These are phyloP conservation scores for Cabera pusaria DNA, from an alignment of 2,888 invertebrate genomes.

Conservation along the genomic window DNA sequence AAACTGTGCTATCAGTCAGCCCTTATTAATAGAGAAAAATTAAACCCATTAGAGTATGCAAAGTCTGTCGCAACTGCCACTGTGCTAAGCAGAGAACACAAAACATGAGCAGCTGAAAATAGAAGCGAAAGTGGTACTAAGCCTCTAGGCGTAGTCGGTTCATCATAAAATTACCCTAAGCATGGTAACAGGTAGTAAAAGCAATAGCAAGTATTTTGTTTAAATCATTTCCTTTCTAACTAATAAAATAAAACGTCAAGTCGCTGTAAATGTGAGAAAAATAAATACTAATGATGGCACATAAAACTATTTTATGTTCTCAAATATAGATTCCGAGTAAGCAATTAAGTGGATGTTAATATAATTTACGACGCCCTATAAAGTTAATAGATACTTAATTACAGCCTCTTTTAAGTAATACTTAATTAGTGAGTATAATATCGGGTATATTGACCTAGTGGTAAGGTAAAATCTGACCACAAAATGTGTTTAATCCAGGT, in stretches of 20 bases:
- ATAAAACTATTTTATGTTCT: conserved; percentile 33
- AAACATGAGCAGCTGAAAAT: too few relatives aligned
- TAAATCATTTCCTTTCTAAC: conserved; percentile 25
- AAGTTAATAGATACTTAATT: conserved; percentile 31
- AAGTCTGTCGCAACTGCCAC: too few relatives aligned
- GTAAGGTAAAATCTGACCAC: conserved; percentile 9
- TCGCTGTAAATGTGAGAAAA: conserved; percentile 31
- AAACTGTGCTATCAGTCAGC: too few relatives aligned
- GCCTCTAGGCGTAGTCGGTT: too few relatives aligned
- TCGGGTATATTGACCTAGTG: conserved; percentile 8
- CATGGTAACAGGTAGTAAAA: too few relatives aligned
- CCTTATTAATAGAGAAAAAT: too few relatives aligned
- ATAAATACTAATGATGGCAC: conserved; percentile 29
- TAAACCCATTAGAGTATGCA: too few relatives aligned
- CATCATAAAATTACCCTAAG: too few relatives aligned
- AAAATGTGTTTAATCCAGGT: too few relatives aligned
- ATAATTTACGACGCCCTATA: conserved; percentile 32
- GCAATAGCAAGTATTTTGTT: conserved; percentile 14
- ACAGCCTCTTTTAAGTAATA: conserved; percentile 24
- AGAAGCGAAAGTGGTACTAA: too few relatives aligned
- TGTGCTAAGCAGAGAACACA: too few relatives aligned
- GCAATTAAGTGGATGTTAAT: conserved; percentile 33
- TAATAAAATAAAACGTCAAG: conserved; percentile 28
- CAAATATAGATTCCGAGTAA: conserved; percentile 35
- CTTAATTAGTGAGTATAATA: conserved; percentile 18